Evolutionary conservation across 2,797 vertebrate species (phyloP).

Genomic region (Arrhamphus sclerolepis): DNA sequence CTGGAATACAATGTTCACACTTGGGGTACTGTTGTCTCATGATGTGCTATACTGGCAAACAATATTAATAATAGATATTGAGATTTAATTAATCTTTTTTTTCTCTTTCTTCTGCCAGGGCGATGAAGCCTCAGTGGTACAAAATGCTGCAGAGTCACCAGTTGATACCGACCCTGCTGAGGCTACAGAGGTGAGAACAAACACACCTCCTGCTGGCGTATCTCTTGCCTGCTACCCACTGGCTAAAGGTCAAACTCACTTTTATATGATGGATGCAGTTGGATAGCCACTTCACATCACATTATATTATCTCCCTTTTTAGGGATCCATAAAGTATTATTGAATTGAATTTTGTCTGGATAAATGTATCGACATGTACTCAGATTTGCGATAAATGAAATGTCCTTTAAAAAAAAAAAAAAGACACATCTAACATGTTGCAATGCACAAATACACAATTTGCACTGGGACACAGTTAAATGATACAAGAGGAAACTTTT

Average conservation of each 20-base stretch:
- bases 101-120: constrained; percentile 44
- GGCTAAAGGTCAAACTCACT: constrained; percentile 3
- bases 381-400: too few relatives aligned
- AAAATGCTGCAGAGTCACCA: constrained; percentile 61
- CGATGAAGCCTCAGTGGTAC: constrained; percentile 49
- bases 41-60: not conserved
- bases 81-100: not conserved
- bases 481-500: too few relatives aligned
- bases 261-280: not conserved
- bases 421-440: too few relatives aligned
- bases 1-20: too few relatives aligned
- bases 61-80: not conserved
- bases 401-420: too few relatives aligned
- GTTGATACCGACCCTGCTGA: constrained; percentile 57
- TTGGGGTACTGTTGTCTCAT: too few relatives aligned
- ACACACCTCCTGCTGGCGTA: not conserved
- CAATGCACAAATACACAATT: too few relatives aligned
- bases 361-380: not conserved
- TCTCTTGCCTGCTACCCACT: not conserved
- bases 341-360: not conserved
- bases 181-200: constrained; percentile 59
- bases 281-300: not conserved
- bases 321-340: too few relatives aligned
- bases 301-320: not conserved
- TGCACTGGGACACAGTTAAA: too few relatives aligned